Evolutionary conservation across 2,888 invertebrate species (phyloP).

Genomic region (Pediacus dermestoides): DNA sequence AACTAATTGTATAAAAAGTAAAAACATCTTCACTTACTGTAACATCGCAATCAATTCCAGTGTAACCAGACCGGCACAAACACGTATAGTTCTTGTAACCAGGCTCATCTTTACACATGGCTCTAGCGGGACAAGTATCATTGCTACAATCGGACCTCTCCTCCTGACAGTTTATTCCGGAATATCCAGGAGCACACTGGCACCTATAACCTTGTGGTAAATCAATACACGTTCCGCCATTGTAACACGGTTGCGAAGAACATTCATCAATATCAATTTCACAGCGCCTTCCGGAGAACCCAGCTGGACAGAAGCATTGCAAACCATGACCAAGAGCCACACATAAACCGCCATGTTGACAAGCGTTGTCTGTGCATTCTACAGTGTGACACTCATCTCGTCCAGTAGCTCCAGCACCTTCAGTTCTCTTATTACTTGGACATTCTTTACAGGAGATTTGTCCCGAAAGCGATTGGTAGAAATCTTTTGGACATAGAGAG

Average conservation of each 20-base stretch:
- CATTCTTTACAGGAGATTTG: constrained; percentile 87
- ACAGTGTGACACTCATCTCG: constrained; percentile 84
- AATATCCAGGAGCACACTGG: constrained; percentile 80
- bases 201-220: constrained; percentile 90
- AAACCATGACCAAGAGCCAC: constrained; percentile 82
- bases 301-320: constrained; percentile 91
- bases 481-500: constrained; percentile 86
- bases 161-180: constrained; percentile 93
- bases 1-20: constrained; percentile 1
- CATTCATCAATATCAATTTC: constrained; percentile 96
- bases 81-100: constrained; percentile 88
- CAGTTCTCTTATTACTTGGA: constrained; percentile 85
- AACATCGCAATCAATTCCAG: constrained; percentile 86
- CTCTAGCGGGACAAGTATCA: constrained; percentile 90
- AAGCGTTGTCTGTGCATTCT: constrained; percentile 81
- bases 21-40: constrained; percentile 64
- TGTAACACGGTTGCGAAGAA: constrained; percentile 89
- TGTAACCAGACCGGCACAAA: constrained; percentile 90
- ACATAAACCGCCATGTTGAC: constrained; percentile 88
- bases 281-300: constrained; percentile 89
- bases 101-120: constrained; percentile 95
- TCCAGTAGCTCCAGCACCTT: constrained; percentile 72
- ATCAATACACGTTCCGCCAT: constrained; percentile 89
- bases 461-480: constrained; percentile 83
- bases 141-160: constrained; percentile 84